A percentile compares a stretch with the other conserved stretches of the same genome.
phyloP scores from a whole-genome alignment of 1,140 invertebrate genomes.

The Leucophenga varia region DNA sequence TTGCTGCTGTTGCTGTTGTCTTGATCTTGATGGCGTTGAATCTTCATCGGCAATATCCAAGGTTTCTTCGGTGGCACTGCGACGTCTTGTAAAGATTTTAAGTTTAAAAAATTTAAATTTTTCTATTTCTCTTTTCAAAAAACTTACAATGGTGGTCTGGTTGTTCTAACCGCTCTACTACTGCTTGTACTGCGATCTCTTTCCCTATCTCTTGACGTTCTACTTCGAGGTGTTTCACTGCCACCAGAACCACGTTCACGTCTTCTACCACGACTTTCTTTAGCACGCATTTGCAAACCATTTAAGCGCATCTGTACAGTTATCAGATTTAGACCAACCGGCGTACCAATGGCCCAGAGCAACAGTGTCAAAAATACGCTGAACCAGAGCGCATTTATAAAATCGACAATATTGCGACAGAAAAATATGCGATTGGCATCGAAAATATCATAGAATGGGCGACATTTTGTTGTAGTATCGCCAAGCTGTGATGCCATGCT shows the following conservation, averaged over 20 bases:
- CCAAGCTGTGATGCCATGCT: conserved; percentile 66
- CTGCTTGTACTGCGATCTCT: conserved; percentile 43
- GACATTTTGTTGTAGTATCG: conserved; percentile 67
- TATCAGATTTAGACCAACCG: conserved; percentile 52
- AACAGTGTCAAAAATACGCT: conserved; percentile 52
- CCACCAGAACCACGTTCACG: conserved; percentile 6
- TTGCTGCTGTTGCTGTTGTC: conserved; percentile 23
- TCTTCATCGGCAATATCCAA: conserved; percentile 42
- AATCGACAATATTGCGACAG: conserved; percentile 72
- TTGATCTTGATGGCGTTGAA: conserved; percentile 28
- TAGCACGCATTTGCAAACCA: conserved; percentile 30
- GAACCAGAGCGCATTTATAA: conserved; percentile 67
- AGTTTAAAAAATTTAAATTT: neutral
- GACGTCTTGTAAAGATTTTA: conserved; percentile 23
- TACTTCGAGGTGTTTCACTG: neutral
- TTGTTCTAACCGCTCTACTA: conserved; percentile 20
- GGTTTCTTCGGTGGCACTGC: conserved; percentile 48
- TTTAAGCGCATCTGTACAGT: conserved; percentile 41
- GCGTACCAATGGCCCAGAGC: conserved; percentile 54
- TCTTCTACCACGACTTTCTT: conserved; percentile 20
- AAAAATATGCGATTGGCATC: conserved; percentile 65
- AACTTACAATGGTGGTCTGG: conserved; percentile 39
- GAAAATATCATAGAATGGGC: conserved; percentile 71
- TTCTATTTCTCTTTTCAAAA: neutral
- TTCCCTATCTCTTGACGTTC: conserved; percentile 25